phyloP scores from a whole-genome alignment of 1,140 invertebrate genomes.

The Acyrthosiphon pisum region DNA sequence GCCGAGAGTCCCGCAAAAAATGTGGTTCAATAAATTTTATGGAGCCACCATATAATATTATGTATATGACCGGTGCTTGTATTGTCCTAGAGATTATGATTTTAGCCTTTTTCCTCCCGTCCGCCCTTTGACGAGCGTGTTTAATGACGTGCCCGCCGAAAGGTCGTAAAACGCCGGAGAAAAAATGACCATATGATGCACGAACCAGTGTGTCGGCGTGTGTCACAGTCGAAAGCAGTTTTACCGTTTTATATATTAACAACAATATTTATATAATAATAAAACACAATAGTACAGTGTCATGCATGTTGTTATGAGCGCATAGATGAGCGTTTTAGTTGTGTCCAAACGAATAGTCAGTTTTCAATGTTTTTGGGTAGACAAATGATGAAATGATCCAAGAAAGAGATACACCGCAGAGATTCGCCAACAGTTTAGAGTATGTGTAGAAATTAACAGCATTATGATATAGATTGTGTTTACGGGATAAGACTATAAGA shows the following conservation, averaged over 20 bases:
- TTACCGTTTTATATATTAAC: neutral
- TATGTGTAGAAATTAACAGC: neutral
- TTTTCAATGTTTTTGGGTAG: neutral
- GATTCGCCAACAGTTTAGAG: neutral
- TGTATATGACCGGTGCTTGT: neutral
- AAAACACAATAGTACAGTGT: neutral
- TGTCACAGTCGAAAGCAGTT: neutral
- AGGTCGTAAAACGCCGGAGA: neutral
- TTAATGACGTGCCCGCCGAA: neutral
- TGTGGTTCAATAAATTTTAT: slow-evolving; percentile 17
- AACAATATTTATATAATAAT: neutral
- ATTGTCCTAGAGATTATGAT: neutral
- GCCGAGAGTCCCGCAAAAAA: neutral
- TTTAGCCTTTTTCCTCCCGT: neutral
- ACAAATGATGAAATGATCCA: neutral
- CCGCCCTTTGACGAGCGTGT: neutral
- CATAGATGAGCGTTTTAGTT: neutral
- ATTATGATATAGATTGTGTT: too few relatives aligned
- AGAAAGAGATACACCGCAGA: neutral
- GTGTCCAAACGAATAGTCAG: neutral
- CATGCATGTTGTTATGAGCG: neutral
- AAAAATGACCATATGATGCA: neutral
- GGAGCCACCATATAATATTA: neutral
- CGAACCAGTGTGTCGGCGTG: neutral
- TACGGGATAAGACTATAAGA: neutral